phyloP scores from a whole-genome alignment of 2,888 invertebrate genomes.

The Troides aeacus region DNA sequence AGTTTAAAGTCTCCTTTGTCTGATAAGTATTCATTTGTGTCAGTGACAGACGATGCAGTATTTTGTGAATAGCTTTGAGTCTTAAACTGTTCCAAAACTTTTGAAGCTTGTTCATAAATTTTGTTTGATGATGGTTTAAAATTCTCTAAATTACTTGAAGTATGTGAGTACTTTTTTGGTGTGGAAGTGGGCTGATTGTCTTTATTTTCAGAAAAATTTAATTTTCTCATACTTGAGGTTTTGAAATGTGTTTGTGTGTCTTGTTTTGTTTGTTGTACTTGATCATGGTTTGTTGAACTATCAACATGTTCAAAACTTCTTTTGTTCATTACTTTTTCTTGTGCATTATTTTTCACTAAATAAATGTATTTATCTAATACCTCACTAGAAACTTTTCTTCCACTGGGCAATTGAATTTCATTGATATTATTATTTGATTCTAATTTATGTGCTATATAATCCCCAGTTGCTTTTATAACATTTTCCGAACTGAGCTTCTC shows the following conservation, averaged over 20 bases:
- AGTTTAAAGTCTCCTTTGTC: slow-evolving; percentile 65
- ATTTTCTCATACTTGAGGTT: slow-evolving; percentile 57
- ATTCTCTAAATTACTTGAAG: slow-evolving; percentile 45
- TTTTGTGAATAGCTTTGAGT: slow-evolving; percentile 53
- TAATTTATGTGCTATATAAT: slow-evolving; percentile 63
- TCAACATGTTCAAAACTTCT: slow-evolving; percentile 30
- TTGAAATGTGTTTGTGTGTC: slow-evolving; percentile 38
- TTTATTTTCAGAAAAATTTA: slow-evolving; percentile 63
- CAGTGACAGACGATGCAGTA: slow-evolving; percentile 46
- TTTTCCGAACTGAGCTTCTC: slow-evolving; percentile 53
- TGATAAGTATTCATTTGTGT: slow-evolving; percentile 47
- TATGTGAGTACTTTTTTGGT: slow-evolving; percentile 52
- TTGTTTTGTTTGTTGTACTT: slow-evolving; percentile 27
- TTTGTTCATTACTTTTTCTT: slow-evolving; percentile 40
- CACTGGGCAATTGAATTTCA: slow-evolving; percentile 62
- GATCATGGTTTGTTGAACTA: slow-evolving; percentile 19
- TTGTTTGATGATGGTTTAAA: slow-evolving; percentile 70
- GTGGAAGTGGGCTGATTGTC: slow-evolving; percentile 71
- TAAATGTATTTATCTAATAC: slow-evolving; percentile 73
- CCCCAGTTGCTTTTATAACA: slow-evolving; percentile 68
- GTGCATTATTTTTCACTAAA: slow-evolving; percentile 60
- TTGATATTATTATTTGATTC: slow-evolving; percentile 48
- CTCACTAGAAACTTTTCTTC: slow-evolving; percentile 55
- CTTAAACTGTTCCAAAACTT: slow-evolving; percentile 69
- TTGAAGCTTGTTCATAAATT: slow-evolving; percentile 67